A percentile compares a stretch with the other conserved stretches of the same genome.
These are phyloP conservation scores for Tretioscincus oriximinensis DNA, from an alignment of 2,113 vertebrate species.

Conservation along the genomic window DNA sequence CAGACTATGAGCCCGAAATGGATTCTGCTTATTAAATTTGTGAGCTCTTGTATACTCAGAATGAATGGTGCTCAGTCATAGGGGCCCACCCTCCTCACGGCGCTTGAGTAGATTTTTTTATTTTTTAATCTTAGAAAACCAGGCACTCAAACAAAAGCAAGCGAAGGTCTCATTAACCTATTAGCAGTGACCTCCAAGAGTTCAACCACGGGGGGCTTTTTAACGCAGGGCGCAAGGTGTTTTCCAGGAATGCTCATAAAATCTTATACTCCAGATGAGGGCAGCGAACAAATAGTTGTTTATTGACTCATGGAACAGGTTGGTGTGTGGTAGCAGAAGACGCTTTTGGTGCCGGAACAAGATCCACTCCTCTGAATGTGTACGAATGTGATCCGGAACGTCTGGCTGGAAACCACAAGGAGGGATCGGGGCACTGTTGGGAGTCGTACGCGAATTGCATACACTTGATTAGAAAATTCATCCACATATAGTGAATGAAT, in stretches of 20 bases:
- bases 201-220: slow-evolving; percentile 46
- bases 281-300: neutral
- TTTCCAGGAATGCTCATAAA: slow-evolving; percentile 52
- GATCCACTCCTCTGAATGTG: neutral
- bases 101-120: slow-evolving; percentile 47
- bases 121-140: slow-evolving; percentile 76
- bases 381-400: neutral
- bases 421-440: neutral
- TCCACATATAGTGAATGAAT: too few species aligned
- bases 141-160: slow-evolving; percentile 66
- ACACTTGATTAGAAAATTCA: too few species aligned
- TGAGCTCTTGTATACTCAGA: slow-evolving; percentile 76
- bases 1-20: slow-evolving; percentile 75
- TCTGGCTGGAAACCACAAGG: neutral
- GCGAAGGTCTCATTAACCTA: slow-evolving; percentile 66
- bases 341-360: neutral
- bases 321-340: too few species aligned
- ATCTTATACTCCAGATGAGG: rapidly evolving
- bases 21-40: slow-evolving; percentile 83
- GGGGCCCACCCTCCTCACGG: slow-evolving; percentile 69
- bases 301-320: rapidly evolving
- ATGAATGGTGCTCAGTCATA: slow-evolving; percentile 75
- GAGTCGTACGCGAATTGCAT: too few species aligned
- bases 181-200: slow-evolving; percentile 62
- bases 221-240: slow-evolving; percentile 3